Base-by-base conservation (phyloP, 1,140 invertebrate genomes). In the Neoseiulus cucumeris region DNA sequence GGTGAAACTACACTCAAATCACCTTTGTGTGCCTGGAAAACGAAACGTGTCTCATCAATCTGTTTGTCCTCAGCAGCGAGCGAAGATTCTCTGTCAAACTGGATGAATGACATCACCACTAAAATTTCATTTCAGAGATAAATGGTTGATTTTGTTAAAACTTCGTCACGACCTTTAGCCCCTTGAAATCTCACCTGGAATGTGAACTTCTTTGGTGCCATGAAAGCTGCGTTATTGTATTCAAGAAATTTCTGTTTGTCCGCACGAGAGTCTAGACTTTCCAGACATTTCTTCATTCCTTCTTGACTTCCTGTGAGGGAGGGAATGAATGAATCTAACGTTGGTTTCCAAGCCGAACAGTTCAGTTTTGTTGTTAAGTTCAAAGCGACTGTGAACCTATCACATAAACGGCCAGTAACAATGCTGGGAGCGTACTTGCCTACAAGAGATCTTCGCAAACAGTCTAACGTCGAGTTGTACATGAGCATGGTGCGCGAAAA, bases 171-270 rank as follows among this genome's bases (percentile, higher is more conserved):
- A n/a, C n/a, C n/a, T n/a, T n/a, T n/a, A n/a, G n/a, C n/a, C n/a
- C n/a, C n/a, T n/a, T n/a, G n/a, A n/a, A n/a, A 39, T 9, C 14
- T 25, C 22, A 59, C 51, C 51, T 59, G 51, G 73, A 90, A 92
- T 73, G 92, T 89, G 74, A 94, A 86, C 72, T 90, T 90, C 73
- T 91, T 92, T 45, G 91, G 91, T 72, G 90, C 85, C 83, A 91
- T 87, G 75, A 95, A 95, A 64, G 87, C 86, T 22, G 83, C 79
- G 74, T 90, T 87, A 78, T 93, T 87, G 68, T 82, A 83, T 75
- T 92, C 89, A 55, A 94, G 79, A 77, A 92, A 91, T 71, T 84
- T 83, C 75, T 91, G 87, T 73, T 94, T 92, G 76, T 94, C 91
- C 42, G 84, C 80, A 67, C 87, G 78, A 20, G 88, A 87, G 75